Evolutionary conservation across 2,113 vertebrate species (phyloP), one percentile per base, ranked within the genome.

Genomic region (Phodopus roborovskii): DNA sequence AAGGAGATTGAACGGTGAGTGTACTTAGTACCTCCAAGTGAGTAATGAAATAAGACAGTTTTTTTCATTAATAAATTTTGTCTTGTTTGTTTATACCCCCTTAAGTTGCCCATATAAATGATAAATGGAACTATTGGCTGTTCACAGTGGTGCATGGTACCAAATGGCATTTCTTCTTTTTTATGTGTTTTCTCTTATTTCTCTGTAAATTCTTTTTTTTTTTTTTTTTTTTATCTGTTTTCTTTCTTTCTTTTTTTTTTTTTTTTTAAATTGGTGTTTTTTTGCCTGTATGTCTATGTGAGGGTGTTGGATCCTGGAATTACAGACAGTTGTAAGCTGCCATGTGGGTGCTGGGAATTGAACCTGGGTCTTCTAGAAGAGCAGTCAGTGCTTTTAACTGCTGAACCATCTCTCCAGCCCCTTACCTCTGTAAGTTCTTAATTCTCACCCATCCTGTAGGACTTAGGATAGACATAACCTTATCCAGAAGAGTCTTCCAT

Each of bases 1-100:
- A 99, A 99, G 94, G 99, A 99, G 95, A 99, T 99, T 66, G 99
- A 99, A 97, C 98, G 99, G 99, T 99, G 98, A 97, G 96, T 97
- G 39, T 96, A 24, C 92, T 5, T 45, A 93, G 36, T 83, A 39
- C 6, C 58, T 88, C 82, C 90, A 92, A 78, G 91, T 95, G 45
- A 56, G 74, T 87, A 94, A 58, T 90, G 64, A 95, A 53, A 96
- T 6, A 53, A 87, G 50, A 90, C 24, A 7, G 90, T 26, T 82
- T 82, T 93, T 97, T 62, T 88, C 45, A 33, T 56, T 28, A 71
- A 1, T 86, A 62, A 42, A 90, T 83, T 89, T 50, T 96, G 42
- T 45, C 36, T 45, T 87, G n/a, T 56, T 83, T 12, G 20, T 36
- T 19, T 42, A 86, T 71, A 56, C 7, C 17, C 24, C n/a, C 62